Base-by-base conservation (phyloP, 2,888 invertebrate species). In the Nysson spinosus region DNA sequence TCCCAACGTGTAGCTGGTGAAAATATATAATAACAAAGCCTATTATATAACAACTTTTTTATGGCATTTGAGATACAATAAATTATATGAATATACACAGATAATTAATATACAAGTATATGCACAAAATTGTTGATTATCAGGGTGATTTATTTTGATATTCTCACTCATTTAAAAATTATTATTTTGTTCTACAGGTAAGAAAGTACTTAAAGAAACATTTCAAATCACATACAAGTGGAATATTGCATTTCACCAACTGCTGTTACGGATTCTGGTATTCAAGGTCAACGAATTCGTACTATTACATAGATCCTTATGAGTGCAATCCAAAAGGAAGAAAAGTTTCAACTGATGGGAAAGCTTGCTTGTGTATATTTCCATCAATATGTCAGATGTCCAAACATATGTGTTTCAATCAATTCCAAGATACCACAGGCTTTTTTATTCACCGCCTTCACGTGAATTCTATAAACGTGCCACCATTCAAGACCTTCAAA, bases 251-350 rank as follows among this genome's bases (percentile, higher is more conserved):
- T 6, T 85, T 87, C 28, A 76, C 82, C 0, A 87, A 86, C 30
- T 85, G 87, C 54, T 86, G 86, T 19, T 87, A 85, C 37, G 86
- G 82, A 4, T 86, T 87, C 58, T 87, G 87, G 87, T 83, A 83
- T 35, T 85, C 83, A 0, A 65, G 69, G 11, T 37, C 68, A 3
- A 85, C 81, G 0, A 77, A 77, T 5, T 79, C 79, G 4, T 87
- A 83, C 20, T 86, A 85, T 12, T 87, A 85, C 30, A 26, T 87
- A 2, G 86, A 87, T 70, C 87, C 87, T 14, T 87, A 87, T 58
- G 72, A 61, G 0, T 85, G 84, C 39, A 73, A 82, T 22, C 44
- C 28, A 0, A 72, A 60, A 32, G 87, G 87, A 2, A 74, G 56
- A 14, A 79, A 73, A 43, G 71, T 64, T 0, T 39, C 22, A 0